Evolutionary conservation across 2,113 vertebrate species (phyloP).

Genomic region (Scophthalmus maximus): DNA sequence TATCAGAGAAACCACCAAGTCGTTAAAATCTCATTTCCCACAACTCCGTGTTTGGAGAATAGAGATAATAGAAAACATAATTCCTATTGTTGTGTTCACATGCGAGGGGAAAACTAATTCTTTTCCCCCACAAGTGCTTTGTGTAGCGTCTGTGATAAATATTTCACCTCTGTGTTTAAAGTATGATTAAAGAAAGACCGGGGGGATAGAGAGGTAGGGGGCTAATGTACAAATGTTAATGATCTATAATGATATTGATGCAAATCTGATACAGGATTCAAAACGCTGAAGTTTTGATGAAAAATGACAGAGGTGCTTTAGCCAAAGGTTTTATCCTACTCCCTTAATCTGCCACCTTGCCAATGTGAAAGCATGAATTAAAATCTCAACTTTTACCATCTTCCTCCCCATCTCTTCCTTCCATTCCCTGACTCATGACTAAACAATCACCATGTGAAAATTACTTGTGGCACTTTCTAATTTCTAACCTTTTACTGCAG

Average conservation of each 20-base stretch:
- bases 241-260: too few relatives aligned
- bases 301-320: background rate
- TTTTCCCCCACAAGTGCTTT: slow-evolving; percentile 8
- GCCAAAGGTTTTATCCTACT: background rate
- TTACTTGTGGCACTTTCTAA: slow-evolving; percentile 13
- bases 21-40: slow-evolving; percentile 53
- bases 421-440: slow-evolving; percentile 16
- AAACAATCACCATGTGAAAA: slow-evolving; percentile 4
- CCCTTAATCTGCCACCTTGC: slow-evolving; percentile 4
- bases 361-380: slow-evolving; percentile 26
- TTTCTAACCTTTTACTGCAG: slow-evolving; percentile 24
- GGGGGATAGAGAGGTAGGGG: background rate
- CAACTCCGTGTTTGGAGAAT: slow-evolving; percentile 27
- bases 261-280: background rate
- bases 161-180: slow-evolving; percentile 6
- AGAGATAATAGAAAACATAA: slow-evolving; percentile 13
- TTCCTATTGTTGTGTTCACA: slow-evolving; percentile 22
- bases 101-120: background rate
- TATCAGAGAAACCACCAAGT: slow-evolving; percentile 11
- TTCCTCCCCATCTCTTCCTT: background rate
- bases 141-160: background rate
- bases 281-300: slow-evolving; percentile 13
- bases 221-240: background rate
- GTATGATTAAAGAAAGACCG: background rate
- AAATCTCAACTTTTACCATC: slow-evolving; percentile 3